Base-by-base conservation (phyloP, 2,797 vertebrate species). In the Acropternis orthonyx region DNA sequence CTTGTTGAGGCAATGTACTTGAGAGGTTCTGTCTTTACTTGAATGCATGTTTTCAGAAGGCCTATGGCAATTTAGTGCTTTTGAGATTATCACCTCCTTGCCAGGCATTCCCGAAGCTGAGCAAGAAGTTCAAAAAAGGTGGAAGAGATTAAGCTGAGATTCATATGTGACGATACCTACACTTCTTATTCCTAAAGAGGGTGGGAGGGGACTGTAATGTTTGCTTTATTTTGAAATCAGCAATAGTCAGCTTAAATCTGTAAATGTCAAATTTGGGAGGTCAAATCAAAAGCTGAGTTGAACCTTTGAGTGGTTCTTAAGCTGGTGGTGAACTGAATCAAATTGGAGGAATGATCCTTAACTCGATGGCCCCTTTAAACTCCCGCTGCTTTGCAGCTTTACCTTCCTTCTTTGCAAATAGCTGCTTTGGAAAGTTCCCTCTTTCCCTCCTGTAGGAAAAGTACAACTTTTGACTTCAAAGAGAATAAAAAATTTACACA, bases 1-100 rank as follows among this genome's bases (percentile, higher is more conserved):
- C 48, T 75, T 82, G 39, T 46, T 58, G 66, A 78, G 89, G 27
- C 4, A 0, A 9, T 13, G 15, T 22, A 51, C 44, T 24, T 44
- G 39, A 82, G n/a, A 85, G 58, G 12, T 48, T 32, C 41, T 77
- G 27, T 23, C 58, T 65, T 88, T 66, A 46, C 22, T 44, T 66
- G 44, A 32, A 66, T 58, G 37, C 39, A 10, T 78, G 3, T 91
- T 96, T 86, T 61, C 30, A 27, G 59, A 28, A 86, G 28, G 51
- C 16, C 95, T 93, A 79, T 55, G 48, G 49, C 46, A 88, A 80
- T 78, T 91, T 75, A 69, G 39, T 89, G 54, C 54, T 95, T 95
- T 79, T 82, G 75, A 89, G 81, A 94, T 93, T 94, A 66, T 24
- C 30, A 34, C n/a, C 34, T 75, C 37, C 49, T 66, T 82, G 28